Evolutionary conservation across 2,113 vertebrate genomes (phyloP).

Genomic region (Rhynchomys soricoides): DNA sequence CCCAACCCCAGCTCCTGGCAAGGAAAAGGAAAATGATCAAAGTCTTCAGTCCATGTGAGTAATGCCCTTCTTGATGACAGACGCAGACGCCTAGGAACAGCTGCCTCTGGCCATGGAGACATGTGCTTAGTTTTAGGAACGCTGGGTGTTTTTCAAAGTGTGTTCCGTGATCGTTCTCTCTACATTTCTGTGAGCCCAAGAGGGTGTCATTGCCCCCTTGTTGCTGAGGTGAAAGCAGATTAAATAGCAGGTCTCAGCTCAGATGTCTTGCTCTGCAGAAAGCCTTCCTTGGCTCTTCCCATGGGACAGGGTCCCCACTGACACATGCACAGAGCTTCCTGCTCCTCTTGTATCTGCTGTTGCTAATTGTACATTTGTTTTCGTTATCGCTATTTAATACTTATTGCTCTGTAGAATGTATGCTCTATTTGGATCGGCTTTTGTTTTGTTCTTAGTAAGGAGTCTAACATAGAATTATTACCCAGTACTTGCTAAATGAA

Average conservation of each 20-base stretch:
- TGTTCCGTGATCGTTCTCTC: not conserved
- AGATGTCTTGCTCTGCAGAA: not conserved
- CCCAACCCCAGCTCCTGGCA: not conserved
- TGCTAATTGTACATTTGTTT: constrained; percentile 30
- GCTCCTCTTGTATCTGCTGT: not conserved
- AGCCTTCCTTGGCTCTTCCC: not conserved
- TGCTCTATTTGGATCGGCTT: not conserved
- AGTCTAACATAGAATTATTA: not conserved
- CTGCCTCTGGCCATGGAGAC: constrained; percentile 3
- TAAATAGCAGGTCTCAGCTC: not conserved
- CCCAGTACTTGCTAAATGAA: not conserved
- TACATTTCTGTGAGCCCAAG: not conserved
- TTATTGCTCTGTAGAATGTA: not conserved
- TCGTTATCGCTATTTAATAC: constrained; percentile 29
- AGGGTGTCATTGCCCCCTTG: not conserved
- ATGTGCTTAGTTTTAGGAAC: not conserved
- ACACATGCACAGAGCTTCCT: not conserved
- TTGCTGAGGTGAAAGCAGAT: constrained; percentile 1
- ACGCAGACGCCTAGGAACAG: not conserved
- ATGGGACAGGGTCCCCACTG: not conserved
- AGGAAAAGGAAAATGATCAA: not conserved
- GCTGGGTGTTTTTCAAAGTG: not conserved
- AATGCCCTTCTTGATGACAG: constrained; percentile 22
- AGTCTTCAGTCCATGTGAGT: not conserved
- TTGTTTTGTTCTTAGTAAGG: constrained; percentile 28